Conservation (phyloP, 2,113 vertebrate species). For the Trichechus manatus region DNA sequence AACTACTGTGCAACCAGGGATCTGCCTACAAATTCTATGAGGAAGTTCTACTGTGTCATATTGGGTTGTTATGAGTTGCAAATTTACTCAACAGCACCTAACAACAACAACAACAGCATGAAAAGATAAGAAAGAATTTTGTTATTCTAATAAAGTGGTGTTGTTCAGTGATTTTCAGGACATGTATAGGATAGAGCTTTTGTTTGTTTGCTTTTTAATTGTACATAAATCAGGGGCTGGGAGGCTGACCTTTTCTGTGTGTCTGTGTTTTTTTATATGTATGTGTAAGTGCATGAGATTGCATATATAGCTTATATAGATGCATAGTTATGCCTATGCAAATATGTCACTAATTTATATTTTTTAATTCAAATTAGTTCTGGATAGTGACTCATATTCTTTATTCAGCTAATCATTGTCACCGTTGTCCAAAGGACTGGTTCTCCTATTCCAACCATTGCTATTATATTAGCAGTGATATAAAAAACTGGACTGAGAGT, state of each 20-base stretch:
- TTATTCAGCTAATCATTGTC: background rate
- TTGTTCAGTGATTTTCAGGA: background rate
- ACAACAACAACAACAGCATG: no score
- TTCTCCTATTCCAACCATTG: slow-evolving; percentile 35
- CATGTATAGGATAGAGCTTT: background rate
- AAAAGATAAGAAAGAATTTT: no score
- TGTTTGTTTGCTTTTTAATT: background rate
- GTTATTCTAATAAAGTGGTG: no score
- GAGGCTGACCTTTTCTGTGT: background rate
- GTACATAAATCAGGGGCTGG: background rate
- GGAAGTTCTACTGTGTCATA: no score
- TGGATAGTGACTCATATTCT: background rate
- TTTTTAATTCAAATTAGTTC: background rate
- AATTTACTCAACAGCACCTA: no score
- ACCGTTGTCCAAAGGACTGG: background rate
- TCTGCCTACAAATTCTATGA: no score
- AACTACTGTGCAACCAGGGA: no score
- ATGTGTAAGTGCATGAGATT: background rate
- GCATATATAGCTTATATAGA: no score
- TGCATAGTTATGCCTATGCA: background rate
- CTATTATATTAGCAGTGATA: background rate
- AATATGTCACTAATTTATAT: background rate
- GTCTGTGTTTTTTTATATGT: background rate
- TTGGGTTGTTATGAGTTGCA: no score
- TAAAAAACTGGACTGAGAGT: slow-evolving; percentile 29